Conservation (phyloP, 2,113 vertebrate species). For the Brachyhypopomus gauderio region DNA sequence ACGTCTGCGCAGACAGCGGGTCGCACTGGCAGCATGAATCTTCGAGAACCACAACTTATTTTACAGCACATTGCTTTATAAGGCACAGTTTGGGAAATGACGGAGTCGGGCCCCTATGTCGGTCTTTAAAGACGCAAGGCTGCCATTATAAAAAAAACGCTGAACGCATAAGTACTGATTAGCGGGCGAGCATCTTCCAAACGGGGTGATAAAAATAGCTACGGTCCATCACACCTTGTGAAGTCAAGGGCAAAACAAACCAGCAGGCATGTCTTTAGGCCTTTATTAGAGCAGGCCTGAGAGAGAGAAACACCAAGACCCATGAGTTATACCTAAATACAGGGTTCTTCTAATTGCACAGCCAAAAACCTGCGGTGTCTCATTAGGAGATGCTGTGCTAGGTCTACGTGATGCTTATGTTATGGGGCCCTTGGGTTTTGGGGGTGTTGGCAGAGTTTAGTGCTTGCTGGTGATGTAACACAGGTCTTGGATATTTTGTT, state of each 20-base stretch:
- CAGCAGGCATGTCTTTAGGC: constrained; percentile 18
- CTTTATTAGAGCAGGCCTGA: constrained; percentile 15
- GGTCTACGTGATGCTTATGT: not conserved
- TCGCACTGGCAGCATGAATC: not conserved
- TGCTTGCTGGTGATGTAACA: constrained; percentile 9
- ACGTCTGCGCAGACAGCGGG: not conserved
- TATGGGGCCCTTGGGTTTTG: not conserved
- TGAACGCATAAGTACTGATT: constrained; percentile 34
- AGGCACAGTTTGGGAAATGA: constrained; percentile 22
- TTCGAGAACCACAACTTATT: not conserved
- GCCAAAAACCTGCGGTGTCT: constrained; percentile 16
- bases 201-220: constrained; percentile 26
- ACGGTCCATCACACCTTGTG: constrained; percentile 17
- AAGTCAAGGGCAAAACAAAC: constrained; percentile 33
- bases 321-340: constrained; percentile 24
- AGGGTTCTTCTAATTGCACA: constrained; percentile 35
- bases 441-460: not conserved
- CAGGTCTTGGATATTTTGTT: not conserved
- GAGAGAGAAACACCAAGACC: not conserved
- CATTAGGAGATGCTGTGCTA: constrained; percentile 29
- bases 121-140: constrained; percentile 43
- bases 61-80: not conserved
- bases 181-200: constrained; percentile 27
- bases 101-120: constrained; percentile 14
- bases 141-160: constrained; percentile 38